These are phyloP conservation scores for Chromoteleia sp. DNA, from an alignment of 2,888 invertebrate species.

Conservation along the genomic window DNA sequence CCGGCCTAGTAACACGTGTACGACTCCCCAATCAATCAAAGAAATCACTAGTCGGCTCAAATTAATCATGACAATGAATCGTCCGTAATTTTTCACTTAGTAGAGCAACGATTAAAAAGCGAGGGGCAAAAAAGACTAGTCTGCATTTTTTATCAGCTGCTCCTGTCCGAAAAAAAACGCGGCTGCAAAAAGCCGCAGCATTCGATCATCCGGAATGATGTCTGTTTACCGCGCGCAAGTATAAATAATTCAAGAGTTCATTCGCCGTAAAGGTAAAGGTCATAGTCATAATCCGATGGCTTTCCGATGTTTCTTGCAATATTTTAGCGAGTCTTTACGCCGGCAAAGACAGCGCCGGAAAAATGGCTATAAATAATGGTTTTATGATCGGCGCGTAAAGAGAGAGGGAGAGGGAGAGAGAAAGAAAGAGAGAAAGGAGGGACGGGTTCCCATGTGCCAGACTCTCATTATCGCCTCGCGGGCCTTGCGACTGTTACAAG, in stretches of 20 bases:
- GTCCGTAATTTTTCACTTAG: slow-evolving; percentile 61
- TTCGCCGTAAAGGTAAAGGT: slow-evolving; percentile 64
- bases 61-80: slow-evolving; percentile 62
- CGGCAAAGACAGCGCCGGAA: slow-evolving; percentile 73
- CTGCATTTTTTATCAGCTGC: slow-evolving; percentile 46
- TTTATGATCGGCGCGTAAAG: slow-evolving; percentile 71
- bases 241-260: slow-evolving; percentile 65
- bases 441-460: slow-evolving; percentile 45
- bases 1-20: slow-evolving; percentile 51
- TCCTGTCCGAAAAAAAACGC: slow-evolving; percentile 23
- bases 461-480: slow-evolving; percentile 58
- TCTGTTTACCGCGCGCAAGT: slow-evolving; percentile 47
- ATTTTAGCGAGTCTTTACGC: slow-evolving; percentile 50
- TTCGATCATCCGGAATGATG: slow-evolving; percentile 57
- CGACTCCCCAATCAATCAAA: slow-evolving; percentile 61
- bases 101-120: slow-evolving; percentile 35
- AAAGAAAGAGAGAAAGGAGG: slow-evolving; percentile 9
- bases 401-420: slow-evolving; percentile 5
- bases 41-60: slow-evolving; percentile 52
- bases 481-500: slow-evolving; percentile 38
- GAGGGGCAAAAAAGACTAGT: slow-evolving; percentile 3
- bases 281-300: slow-evolving; percentile 62
- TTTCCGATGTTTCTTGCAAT: slow-evolving; percentile 62
- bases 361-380: slow-evolving; percentile 74
- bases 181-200: slow-evolving; percentile 29